Percentiles rank a stretch among this genome's conserved stretches.
phyloP scores from a whole-genome alignment of 2,888 invertebrate species.

The Polyploca ridens region DNA sequence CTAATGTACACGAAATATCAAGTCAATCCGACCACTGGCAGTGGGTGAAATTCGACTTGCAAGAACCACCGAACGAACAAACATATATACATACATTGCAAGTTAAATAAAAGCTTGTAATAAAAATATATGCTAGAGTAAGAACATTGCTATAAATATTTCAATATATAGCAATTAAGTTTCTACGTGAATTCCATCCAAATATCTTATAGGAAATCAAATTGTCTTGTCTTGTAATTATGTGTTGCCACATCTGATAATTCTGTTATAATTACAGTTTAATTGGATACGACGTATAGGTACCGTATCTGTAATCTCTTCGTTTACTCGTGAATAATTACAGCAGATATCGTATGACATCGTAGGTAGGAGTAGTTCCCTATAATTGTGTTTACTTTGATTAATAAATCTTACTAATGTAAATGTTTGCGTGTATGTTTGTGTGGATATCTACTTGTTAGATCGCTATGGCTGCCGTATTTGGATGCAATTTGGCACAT shows the following conservation, averaged over 20 bases:
- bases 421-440: too few species aligned
- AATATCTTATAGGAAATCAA: not conserved
- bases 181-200: not conserved
- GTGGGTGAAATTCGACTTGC: too few species aligned
- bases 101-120: too few species aligned
- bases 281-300: constrained; percentile 2
- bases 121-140: too few species aligned
- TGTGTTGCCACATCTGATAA: not conserved
- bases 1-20: too few species aligned
- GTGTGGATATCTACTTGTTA: too few species aligned
- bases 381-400: constrained; percentile 1
- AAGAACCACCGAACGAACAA: too few species aligned
- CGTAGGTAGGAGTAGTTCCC: not conserved
- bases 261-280: not conserved
- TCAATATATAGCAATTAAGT: not conserved
- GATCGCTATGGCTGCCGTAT: too few species aligned
- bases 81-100: too few species aligned
- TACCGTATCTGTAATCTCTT: not conserved
- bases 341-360: not conserved
- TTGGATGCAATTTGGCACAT: too few species aligned
- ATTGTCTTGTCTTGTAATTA: not conserved
- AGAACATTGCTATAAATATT: not conserved
- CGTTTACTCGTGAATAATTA: constrained; percentile 7
- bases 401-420: not conserved
- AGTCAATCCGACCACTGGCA: too few species aligned